Percentiles rank a stretch among this genome's conserved stretches.
These are phyloP conservation scores for Hipposideros larvatus DNA, from an alignment of 2,797 vertebrate species.

Conservation along the genomic window DNA sequence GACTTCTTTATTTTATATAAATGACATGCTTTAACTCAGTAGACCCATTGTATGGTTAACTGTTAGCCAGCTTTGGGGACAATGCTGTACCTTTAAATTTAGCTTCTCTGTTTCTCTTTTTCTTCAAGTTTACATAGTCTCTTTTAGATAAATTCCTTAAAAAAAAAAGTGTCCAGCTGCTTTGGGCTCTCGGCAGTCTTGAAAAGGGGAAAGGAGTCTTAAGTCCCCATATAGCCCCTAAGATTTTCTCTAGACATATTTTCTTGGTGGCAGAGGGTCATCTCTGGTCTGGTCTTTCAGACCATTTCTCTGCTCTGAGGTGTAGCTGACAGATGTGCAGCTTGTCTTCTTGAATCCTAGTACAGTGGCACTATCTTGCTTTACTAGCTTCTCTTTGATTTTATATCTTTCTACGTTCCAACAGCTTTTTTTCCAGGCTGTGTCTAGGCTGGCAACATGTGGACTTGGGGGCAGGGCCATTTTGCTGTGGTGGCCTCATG, in stretches of 20 bases:
- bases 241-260: not conserved
- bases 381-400: not conserved
- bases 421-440: not conserved
- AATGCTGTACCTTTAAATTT: not conserved
- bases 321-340: rapidly evolving
- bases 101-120: not conserved
- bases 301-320: not conserved
- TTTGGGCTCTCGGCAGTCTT: not conserved
- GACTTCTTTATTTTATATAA: not conserved
- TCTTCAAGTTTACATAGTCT: not conserved
- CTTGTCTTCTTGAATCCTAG: not conserved
- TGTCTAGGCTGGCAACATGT: not conserved
- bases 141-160: not conserved
- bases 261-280: not conserved
- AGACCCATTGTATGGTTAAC: not conserved
- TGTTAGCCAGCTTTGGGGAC: not conserved
- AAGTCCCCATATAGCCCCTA: not conserved
- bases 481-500: not conserved
- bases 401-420: not conserved
- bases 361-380: not conserved
- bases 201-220: not conserved
- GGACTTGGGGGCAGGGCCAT: not conserved
- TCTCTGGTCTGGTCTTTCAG: not conserved
- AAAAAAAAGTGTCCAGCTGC: not conserved
- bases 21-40: not conserved